Base-by-base conservation (phyloP, 2,113 vertebrate genomes). In the Psettodes erumei region DNA sequence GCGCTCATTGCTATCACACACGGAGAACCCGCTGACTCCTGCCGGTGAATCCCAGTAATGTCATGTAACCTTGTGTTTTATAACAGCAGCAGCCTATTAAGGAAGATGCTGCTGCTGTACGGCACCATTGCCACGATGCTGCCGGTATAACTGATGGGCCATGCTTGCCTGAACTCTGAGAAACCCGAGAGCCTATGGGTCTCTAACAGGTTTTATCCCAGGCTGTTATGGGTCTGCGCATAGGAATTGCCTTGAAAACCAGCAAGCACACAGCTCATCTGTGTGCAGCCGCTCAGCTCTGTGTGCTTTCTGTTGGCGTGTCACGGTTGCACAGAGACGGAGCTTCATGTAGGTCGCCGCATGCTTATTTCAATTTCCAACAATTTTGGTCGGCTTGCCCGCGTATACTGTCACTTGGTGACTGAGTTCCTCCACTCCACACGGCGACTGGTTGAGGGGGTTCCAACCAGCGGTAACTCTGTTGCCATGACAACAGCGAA, bases 401-500 rank as follows among this genome's bases (percentile, higher is more conserved):
- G 53, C 53, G 28, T 30, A 18, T 60, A 16, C 40, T 45, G 21
- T 21, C 47, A 32, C 59, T 51, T 47, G 42, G 54, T 12, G 4
- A 43, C 28, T 15, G 67, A 71, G 35, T 75, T 79, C 80, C 70
- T 75, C 42, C 58, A 59, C 72, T 21, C 33, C 8, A 19, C 38
- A 62, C 47, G 38, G n/a, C 42, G 55, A 23, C 47, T 77, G 76
- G 61, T 73, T 75, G 80, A 78, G 48, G 42, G 61, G 67, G 63
- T 78, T 85, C 80, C 86, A 74, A 85, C 60, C 69, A 65, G 61
- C 32, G 64, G 71, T 86, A 70, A 87, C 77, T 84, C 74, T 77
- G 88, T 91, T 91, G 74, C 91, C 84, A 90, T 90, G 89, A 88
- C 89, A 90, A 92, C 92, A 79, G 71, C 7, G 28, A 89, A 85